Evolutionary conservation across 2,888 invertebrate species (phyloP), one percentile per base, ranked within the genome.

Genomic region (Drosophila mimetica): DNA sequence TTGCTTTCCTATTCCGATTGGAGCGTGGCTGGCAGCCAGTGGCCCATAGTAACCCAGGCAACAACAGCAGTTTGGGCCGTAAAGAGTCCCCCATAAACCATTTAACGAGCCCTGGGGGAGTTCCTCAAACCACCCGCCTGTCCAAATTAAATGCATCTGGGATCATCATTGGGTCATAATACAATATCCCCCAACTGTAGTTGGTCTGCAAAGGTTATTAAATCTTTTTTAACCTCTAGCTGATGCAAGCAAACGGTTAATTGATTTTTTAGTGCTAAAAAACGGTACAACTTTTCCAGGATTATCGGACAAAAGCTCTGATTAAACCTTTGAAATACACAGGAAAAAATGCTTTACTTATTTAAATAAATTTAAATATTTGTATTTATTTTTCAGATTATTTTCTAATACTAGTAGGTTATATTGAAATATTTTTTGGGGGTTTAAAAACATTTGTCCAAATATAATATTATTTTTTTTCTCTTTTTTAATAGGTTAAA

Each of bases 21-120:
- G 32, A 59, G 60, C 69, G 18, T 22, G 41, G 36, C 37, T 39
- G 14, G 7, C 25, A 20, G 36, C 7, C 63, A 22, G 46, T 14
- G 59, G 60, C 53, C 53, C 14, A 22, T 2, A 22, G 28, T 9
- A 11, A 11, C 36, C 14, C 7, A n/a, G n/a, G 13, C 20, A 30
- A 28, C 47, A 58, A 39, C 59, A 48, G 55, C 44, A 14, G 53
- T 20, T n/a, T 14, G 9, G 36, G 41, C 71, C 71, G 46, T 75
- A 72, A 75, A 72, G 48, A 37, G 52, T 34, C 20, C 25, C 53
- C 34, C 72, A 61, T 75, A 59, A 71, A 55, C 66, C 63, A 75
- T 71, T 75, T 75, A 66, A 75, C 67, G 71, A 63, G 57, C 34
- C 61, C 71, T 61, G 25, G 8, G 42, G 48, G 32, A 36, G 18